Percentiles rank a stretch among this genome's conserved stretches.
Evolutionary conservation across 2,113 vertebrate species (phyloP).

Genomic region (Nibea coibor): DNA sequence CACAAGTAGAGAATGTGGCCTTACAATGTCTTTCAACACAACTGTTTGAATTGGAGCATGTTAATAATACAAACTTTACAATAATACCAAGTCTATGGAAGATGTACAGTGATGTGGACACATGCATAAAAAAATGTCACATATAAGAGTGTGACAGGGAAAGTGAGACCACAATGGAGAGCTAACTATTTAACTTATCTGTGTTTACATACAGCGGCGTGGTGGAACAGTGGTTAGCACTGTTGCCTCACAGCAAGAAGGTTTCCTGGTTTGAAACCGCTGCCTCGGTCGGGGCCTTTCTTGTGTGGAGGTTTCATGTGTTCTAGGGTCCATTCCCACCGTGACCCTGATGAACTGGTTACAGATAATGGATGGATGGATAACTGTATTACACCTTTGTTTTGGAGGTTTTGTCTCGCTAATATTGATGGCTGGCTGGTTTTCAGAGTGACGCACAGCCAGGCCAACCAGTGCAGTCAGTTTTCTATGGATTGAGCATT

Average conservation of each 20-base stretch:
- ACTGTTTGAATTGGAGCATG: conserved; percentile 18
- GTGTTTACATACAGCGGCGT: background rate
- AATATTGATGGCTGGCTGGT: too few relatives aligned
- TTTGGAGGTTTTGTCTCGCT: background rate
- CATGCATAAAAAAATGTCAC: background rate
- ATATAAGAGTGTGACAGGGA: background rate
- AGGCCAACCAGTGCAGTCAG: too few relatives aligned
- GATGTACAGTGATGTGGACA: background rate
- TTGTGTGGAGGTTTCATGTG: too few relatives aligned
- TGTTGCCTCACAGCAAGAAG: too few relatives aligned
- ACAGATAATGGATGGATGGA: too few relatives aligned
- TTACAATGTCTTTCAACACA: background rate
- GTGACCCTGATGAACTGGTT: too few relatives aligned
- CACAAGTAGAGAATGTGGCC: background rate
- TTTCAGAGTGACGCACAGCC: too few relatives aligned
- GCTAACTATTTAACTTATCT: background rate
- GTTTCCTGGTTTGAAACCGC: too few relatives aligned
- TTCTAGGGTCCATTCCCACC: too few relatives aligned
- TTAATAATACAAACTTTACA: background rate
- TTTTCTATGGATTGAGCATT: too few relatives aligned
- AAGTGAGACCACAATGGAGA: background rate
- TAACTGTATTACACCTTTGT: background rate
- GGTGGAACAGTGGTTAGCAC: too few relatives aligned
- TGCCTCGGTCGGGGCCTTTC: too few relatives aligned
- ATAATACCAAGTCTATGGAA: background rate